Evolutionary conservation across 2,797 vertebrate species (phyloP), one percentile per base, ranked within the genome.

Genomic region (Xyrichtys novacula): DNA sequence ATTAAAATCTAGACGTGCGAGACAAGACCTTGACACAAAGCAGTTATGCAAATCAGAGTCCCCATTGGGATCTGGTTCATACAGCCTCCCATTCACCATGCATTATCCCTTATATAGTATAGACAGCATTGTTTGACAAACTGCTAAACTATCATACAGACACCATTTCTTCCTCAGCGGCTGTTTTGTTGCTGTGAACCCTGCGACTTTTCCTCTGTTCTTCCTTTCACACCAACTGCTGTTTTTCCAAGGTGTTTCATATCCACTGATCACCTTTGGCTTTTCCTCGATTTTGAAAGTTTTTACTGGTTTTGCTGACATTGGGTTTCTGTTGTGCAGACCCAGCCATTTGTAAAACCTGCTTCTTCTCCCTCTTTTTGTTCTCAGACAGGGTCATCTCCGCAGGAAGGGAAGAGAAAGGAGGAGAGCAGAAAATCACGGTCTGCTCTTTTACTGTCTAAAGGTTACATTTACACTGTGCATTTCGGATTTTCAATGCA

Each of bases 281-380:
- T 56, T 66, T 65, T 65, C 16, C n/a, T 63, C 42, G 26, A 34
- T 65, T 84, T 71, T 31, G 29, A 6, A 23, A 36, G 17, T 29
- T 76, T 61, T 65, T 19, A 36, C 14, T 17, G 22, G 32, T 31
- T 79, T 53, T 74, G 61, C 48, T 63, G 60, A 72, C 14, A 5
- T 17, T 46, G 40, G 39, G 39, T 61, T 72, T 68, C 69, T 72
- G 25, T 28, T 40, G 39, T 62, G 65, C 61, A 64, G 36, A 69
- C 23, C 53, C 39, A 54, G 61, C 61, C 56, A 63, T 58, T 62
- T 69, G 47, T 50, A 19, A 38, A 75, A 49, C 14, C 57, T 40
- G 57, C 23, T 23, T 60, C 42, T 67, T 26, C 40, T 65, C 16
- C 29, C 29, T 7, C 9, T 32, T 31, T 38, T 43, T 44, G 25